Conservation (phyloP, 2,888 invertebrate genomes). For the Harmothoe impar region DNA sequence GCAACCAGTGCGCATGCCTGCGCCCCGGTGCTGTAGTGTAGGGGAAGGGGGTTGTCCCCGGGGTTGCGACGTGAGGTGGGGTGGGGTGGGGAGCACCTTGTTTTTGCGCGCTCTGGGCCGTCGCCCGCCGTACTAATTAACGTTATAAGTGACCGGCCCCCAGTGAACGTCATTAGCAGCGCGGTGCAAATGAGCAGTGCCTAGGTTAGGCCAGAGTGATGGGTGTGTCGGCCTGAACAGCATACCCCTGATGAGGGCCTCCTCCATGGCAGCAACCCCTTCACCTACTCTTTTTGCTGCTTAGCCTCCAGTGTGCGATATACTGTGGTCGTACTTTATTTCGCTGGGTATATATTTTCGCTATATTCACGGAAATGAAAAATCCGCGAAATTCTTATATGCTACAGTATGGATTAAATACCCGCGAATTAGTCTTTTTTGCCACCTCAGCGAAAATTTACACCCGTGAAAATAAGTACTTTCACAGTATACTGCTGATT, state of each 20-base stretch:
- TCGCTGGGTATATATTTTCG: too few relatives aligned
- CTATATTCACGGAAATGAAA: too few relatives aligned
- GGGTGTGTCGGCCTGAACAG: not conserved
- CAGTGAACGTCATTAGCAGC: slow-evolving; percentile 56
- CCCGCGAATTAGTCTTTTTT: too few relatives aligned
- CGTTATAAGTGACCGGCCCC: slow-evolving; percentile 54
- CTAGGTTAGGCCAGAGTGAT: not conserved
- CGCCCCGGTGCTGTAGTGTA: not conserved
- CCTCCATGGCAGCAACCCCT: not conserved
- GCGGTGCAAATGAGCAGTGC: slow-evolving; percentile 55
- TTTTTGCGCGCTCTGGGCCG: not conserved
- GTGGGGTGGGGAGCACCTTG: not conserved
- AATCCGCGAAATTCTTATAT: too few relatives aligned
- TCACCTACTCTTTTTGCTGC: not conserved
- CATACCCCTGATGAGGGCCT: not conserved
- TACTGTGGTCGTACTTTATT: too few relatives aligned
- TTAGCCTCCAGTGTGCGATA: too few relatives aligned
- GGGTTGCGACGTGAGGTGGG: slow-evolving; percentile 9
- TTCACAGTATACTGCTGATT: too few relatives aligned
- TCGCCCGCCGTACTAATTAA: slow-evolving; percentile 56
- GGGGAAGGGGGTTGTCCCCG: not conserved
- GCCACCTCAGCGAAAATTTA: too few relatives aligned
- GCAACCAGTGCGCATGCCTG: slow-evolving; percentile 41
- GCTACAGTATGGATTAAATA: too few relatives aligned
- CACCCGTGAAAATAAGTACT: too few relatives aligned